phyloP scores from a whole-genome alignment of 2,797 vertebrate species.

The Psittacula derbiana region DNA sequence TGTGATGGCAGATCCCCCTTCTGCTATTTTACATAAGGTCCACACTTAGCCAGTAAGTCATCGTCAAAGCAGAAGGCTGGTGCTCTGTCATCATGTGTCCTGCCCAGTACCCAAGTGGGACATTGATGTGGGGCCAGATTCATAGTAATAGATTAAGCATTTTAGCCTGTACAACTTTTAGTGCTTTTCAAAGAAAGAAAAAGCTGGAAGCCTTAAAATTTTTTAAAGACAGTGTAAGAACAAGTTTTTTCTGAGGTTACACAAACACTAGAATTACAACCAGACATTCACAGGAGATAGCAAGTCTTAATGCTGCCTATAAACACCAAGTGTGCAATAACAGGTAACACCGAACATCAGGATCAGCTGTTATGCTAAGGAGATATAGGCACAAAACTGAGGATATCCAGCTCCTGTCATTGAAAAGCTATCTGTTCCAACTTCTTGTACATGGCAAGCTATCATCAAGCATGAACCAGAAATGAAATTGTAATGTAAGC shows the following conservation, averaged over 20 bases:
- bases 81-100: background rate
- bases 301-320: background rate
- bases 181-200: background rate
- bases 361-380: background rate
- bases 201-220: background rate
- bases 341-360: background rate
- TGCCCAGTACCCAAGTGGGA: background rate
- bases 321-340: background rate
- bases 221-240: background rate
- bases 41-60: background rate
- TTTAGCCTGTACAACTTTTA: background rate
- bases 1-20: background rate
- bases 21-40: background rate
- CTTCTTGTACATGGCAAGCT: background rate
- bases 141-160: fast-evolving
- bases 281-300: background rate
- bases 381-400: background rate
- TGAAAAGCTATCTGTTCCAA: background rate
- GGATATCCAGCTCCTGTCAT: background rate
- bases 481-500: background rate
- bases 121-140: background rate
- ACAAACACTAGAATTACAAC: background rate
- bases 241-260: background rate
- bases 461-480: background rate
- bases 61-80: background rate